Percentiles rank a stretch among this genome's conserved stretches.
These are phyloP conservation scores for Apolygus lucorum DNA, from an alignment of 1,140 invertebrate genomes.

Conservation along the genomic window DNA sequence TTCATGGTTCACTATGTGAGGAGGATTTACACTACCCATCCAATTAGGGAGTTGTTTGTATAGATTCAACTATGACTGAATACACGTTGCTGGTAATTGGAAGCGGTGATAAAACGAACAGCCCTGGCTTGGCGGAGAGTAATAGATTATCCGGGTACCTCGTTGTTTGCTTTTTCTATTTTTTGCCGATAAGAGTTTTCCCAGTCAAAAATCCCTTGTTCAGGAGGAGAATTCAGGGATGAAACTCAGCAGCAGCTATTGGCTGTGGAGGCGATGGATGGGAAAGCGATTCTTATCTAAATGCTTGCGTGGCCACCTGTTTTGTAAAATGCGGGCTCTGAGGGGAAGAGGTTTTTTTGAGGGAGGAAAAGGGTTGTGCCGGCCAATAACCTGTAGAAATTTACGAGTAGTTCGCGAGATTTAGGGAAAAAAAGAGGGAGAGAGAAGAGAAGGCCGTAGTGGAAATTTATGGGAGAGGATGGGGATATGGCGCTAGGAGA, in stretches of 20 bases:
- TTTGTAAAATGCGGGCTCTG: neutral
- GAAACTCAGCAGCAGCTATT: neutral
- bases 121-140: neutral
- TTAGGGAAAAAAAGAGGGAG: neutral
- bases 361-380: neutral
- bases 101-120: neutral
- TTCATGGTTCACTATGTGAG: neutral
- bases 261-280: neutral
- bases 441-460: neutral
- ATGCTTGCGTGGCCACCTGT: neutral
- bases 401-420: neutral
- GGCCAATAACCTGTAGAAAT: neutral
- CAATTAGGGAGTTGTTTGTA: neutral
- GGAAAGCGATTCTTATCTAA: neutral
- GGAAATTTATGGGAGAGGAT: neutral
- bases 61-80: neutral
- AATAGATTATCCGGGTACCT: neutral
- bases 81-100: neutral
- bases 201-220: neutral
- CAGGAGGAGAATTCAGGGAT: neutral
- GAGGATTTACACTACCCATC: neutral
- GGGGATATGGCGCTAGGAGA: neutral
- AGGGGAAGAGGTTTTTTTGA: neutral
- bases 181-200: neutral
- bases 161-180: neutral